A percentile compares a stretch with the other conserved stretches of the same genome.
Evolutionary conservation across 1,140 invertebrate genomes (phyloP).

Genomic region (Homalodisca vitripennis): DNA sequence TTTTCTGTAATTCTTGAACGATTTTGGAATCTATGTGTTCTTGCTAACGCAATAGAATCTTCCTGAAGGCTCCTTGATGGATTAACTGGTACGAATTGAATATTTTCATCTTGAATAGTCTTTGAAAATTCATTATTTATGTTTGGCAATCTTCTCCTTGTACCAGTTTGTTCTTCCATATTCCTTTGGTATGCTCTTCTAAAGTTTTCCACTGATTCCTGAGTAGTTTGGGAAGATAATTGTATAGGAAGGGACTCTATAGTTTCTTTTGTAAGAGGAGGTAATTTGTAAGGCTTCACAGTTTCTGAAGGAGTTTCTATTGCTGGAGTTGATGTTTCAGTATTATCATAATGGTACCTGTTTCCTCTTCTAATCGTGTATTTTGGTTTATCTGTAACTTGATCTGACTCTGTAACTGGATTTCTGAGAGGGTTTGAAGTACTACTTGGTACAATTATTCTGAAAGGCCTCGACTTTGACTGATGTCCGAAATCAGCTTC

Average conservation of each 20-base stretch:
- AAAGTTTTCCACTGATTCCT: too few species aligned
- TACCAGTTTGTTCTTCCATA: too few species aligned
- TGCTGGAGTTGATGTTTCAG: background rate
- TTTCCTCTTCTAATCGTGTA: background rate
- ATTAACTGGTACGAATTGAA: too few species aligned
- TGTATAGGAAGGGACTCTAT: background rate
- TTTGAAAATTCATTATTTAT: too few species aligned
- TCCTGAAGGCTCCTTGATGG: too few species aligned
- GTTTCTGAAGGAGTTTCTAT: background rate
- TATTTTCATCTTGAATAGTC: too few species aligned
- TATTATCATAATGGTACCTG: background rate
- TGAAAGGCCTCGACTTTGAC: background rate
- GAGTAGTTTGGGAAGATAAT: background rate
- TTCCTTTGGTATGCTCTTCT: too few species aligned
- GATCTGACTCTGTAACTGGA: background rate
- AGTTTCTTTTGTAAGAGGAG: conserved; percentile 1
- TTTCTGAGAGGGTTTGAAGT: background rate
- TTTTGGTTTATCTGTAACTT: background rate
- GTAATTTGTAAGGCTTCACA: conserved; percentile 12
- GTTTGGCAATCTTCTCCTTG: too few species aligned
- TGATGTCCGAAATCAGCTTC: background rate
- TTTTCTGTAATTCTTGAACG: too few species aligned
- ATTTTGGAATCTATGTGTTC: too few species aligned
- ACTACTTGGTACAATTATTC: conserved; percentile 14
- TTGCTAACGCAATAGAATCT: too few species aligned